Conservation (phyloP, 2,888 invertebrate species). For the Thelaira solivaga region DNA sequence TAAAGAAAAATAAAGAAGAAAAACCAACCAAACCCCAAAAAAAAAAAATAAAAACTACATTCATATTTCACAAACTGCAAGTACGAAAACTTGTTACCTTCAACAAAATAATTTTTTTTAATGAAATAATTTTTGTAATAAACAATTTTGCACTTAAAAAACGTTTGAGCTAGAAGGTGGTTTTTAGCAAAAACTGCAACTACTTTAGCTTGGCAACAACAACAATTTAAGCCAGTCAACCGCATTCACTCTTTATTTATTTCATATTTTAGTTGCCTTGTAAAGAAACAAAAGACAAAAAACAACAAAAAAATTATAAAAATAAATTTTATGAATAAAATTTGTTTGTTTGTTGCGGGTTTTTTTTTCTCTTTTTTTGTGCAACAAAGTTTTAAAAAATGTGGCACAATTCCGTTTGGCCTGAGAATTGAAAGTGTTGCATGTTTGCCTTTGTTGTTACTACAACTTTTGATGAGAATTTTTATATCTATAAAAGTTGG, state of each 20-base stretch:
- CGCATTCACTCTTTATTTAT: background rate
- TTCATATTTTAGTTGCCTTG: background rate
- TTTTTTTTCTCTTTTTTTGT: background rate
- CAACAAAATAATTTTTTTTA: background rate
- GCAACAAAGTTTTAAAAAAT: constrained; percentile 17
- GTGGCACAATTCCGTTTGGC: constrained; percentile 46
- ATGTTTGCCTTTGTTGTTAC: constrained; percentile 8
- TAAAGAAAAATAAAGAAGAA: no score
- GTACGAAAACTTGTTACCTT: constrained; percentile 42
- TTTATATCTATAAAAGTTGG: background rate
- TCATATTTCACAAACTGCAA: no score
- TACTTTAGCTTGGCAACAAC: background rate
- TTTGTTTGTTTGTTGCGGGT: no score
- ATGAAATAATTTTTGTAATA: constrained; percentile 6
- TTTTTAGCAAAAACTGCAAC: constrained; percentile 15
- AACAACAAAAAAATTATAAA: no score
- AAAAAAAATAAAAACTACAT: constrained; percentile 8
- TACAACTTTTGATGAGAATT: constrained; percentile 7
- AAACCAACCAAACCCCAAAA: constrained; percentile 40
- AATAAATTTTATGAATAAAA: background rate
- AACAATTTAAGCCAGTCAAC: constrained; percentile 33
- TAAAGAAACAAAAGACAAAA: background rate
- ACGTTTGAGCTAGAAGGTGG: constrained; percentile 20
- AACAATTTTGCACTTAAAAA: constrained; percentile 20
- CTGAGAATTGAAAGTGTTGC: constrained; percentile 16